phyloP scores from a whole-genome alignment of 2,113 vertebrate species.

The Percina caprodes region DNA sequence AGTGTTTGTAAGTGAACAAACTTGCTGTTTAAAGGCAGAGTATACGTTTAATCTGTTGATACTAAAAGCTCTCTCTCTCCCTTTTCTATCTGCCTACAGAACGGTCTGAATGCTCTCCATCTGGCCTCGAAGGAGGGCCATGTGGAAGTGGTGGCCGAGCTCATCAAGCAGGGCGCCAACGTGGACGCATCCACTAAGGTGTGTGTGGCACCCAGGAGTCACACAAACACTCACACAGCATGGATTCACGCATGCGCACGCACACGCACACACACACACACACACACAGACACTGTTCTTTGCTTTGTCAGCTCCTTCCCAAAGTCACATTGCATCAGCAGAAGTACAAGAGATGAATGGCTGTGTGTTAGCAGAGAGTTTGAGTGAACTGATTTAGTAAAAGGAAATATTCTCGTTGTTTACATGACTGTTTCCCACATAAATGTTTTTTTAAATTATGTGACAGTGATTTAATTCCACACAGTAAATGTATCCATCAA shows the following conservation, averaged over 20 bases:
- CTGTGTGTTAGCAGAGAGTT: not conserved
- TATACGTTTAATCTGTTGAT: not conserved
- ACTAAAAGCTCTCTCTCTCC: not conserved
- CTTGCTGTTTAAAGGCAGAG: not conserved
- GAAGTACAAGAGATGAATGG: constrained; percentile 43
- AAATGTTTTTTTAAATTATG: not conserved
- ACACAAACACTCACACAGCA: constrained; percentile 12
- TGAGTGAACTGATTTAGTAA: constrained; percentile 16
- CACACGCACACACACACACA: not conserved
- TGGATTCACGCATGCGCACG: constrained; percentile 21
- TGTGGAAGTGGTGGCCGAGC: constrained; percentile 94
- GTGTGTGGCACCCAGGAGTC: constrained; percentile 58
- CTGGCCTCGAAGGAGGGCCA: constrained; percentile 99
- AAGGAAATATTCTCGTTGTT: not conserved
- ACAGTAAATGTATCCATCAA: not conserved
- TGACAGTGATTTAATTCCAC: not conserved
- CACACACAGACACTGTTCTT: constrained; percentile 27
- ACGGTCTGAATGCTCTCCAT: constrained; percentile 97
- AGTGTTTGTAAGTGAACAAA: not conserved
- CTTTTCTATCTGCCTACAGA: constrained; percentile 78
- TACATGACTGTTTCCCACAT: not conserved
- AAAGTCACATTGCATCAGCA: constrained; percentile 65
- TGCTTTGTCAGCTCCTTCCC: constrained; percentile 61
- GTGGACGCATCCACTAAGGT: constrained; percentile 98
- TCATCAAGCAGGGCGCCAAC: constrained; percentile 94